These are phyloP conservation scores for Globia sparganii DNA, from an alignment of 2,888 invertebrate genomes.

Conservation along the genomic window DNA sequence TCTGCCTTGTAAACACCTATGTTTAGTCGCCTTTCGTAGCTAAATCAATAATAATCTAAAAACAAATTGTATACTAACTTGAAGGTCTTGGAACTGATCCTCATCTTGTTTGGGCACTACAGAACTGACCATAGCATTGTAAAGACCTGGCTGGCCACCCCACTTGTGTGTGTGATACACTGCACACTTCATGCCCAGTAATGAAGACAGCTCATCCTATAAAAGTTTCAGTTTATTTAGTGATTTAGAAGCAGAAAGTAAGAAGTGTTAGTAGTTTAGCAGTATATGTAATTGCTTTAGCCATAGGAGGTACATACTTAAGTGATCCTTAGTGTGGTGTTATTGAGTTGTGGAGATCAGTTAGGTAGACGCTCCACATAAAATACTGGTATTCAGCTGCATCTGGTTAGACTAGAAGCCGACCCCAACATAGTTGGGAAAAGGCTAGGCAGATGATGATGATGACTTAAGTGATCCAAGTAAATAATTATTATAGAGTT, in stretches of 20 bases:
- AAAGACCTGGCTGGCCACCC: constrained; percentile 94
- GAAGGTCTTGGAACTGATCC: constrained; percentile 90
- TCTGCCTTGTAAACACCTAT: too few relatives aligned
- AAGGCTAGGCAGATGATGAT: too few relatives aligned
- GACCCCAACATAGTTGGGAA: too few relatives aligned
- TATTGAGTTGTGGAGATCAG: too few relatives aligned
- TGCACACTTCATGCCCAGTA: constrained; percentile 96
- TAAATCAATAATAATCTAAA: background rate
- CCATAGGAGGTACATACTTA: background rate
- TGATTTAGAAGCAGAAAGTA: background rate
- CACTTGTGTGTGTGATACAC: constrained; percentile 95
- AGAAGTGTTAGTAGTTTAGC: background rate
- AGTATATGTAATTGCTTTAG: background rate
- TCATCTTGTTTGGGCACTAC: constrained; percentile 89
- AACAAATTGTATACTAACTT: constrained; percentile 83
- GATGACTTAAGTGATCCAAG: background rate
- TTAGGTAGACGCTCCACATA: too few relatives aligned
- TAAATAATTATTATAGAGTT: background rate
- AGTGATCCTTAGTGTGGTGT: too few relatives aligned
- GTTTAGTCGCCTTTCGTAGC: too few relatives aligned
- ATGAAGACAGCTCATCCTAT: constrained; percentile 91
- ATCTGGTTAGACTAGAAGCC: too few relatives aligned
- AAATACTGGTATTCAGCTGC: too few relatives aligned
- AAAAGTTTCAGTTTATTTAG: constrained; percentile 62
- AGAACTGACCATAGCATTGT: constrained; percentile 96